phyloP scores from a whole-genome alignment of 1,140 invertebrate species.

The Probaryconus sp. region DNA sequence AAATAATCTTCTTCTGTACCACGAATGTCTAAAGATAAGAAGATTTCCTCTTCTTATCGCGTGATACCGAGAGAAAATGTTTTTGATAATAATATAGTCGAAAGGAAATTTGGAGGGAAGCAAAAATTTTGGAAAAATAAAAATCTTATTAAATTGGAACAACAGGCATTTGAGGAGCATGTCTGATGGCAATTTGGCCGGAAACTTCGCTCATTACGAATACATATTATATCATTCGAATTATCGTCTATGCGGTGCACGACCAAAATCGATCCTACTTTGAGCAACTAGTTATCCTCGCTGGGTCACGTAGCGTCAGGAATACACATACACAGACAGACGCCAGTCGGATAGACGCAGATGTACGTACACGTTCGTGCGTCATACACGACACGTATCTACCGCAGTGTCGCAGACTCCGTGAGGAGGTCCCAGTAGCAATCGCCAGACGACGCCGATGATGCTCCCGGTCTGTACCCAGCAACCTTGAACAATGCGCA shows the following conservation, averaged over 20 bases:
- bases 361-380: not conserved
- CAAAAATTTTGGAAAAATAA: constrained; percentile 12
- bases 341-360: too few species aligned
- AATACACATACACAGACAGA: too few species aligned
- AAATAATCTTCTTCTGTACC: too few species aligned
- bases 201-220: constrained; percentile 54
- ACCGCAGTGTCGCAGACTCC: constrained; percentile 41
- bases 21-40: too few species aligned
- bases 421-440: constrained; percentile 7
- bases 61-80: too few species aligned
- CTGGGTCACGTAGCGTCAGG: constrained; percentile 46
- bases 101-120: too few species aligned
- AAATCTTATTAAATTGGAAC: constrained; percentile 24
- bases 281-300: constrained; percentile 59
- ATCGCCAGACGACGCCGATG: constrained; percentile 18
- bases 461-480: constrained; percentile 8
- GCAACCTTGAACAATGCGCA: constrained; percentile 26
- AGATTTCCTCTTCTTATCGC: too few species aligned
- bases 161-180: constrained; percentile 10
- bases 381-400: constrained; percentile 33
- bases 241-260: constrained; percentile 54
- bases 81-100: too few species aligned
- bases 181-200: constrained; percentile 19
- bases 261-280: constrained; percentile 60
- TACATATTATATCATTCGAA: constrained; percentile 59